A percentile compares a stretch with the other conserved stretches of the same genome.
Conservation (phyloP, 2,113 vertebrate species). For the Colistium nudipinnis region DNA sequence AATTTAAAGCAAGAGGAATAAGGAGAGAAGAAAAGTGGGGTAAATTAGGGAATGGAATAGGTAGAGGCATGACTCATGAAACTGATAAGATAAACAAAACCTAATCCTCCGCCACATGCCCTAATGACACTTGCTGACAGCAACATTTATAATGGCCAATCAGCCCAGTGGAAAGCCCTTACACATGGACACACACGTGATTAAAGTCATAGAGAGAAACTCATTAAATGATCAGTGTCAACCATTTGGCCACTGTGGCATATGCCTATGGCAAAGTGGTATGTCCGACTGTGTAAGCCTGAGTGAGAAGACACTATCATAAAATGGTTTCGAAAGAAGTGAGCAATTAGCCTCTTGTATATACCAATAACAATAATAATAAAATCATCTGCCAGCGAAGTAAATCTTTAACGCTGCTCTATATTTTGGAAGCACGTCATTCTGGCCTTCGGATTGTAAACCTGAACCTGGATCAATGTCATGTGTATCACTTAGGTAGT, state of each 20-base stretch:
- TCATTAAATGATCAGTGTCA: constrained; percentile 24
- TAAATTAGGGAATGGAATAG: neutral
- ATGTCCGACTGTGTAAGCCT: constrained; percentile 2
- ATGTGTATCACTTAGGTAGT: too few species aligned
- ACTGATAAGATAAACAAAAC: neutral
- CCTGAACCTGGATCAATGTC: too few species aligned
- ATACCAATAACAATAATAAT: neutral
- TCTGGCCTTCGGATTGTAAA: neutral
- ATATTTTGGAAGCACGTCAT: neutral
- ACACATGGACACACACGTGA: constrained; percentile 5
- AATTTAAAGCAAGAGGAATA: constrained; percentile 4
- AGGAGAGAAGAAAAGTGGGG: neutral
- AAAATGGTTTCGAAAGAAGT: constrained; percentile 10
- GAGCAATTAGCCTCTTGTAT: neutral
- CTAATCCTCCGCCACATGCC: neutral
- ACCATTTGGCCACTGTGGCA: constrained; percentile 30
- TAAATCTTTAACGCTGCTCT: neutral
- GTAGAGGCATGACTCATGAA: neutral
- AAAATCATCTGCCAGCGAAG: neutral
- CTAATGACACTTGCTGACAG: constrained; percentile 7
- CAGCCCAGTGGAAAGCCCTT: constrained; percentile 14
- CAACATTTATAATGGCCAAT: constrained; percentile 20
- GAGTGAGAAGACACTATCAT: neutral
- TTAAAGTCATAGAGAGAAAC: constrained; percentile 24
- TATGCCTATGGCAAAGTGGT: neutral